These are phyloP conservation scores for Dyspetes luteomarginatus DNA, from an alignment of 2,888 invertebrate species.

Conservation along the genomic window DNA sequence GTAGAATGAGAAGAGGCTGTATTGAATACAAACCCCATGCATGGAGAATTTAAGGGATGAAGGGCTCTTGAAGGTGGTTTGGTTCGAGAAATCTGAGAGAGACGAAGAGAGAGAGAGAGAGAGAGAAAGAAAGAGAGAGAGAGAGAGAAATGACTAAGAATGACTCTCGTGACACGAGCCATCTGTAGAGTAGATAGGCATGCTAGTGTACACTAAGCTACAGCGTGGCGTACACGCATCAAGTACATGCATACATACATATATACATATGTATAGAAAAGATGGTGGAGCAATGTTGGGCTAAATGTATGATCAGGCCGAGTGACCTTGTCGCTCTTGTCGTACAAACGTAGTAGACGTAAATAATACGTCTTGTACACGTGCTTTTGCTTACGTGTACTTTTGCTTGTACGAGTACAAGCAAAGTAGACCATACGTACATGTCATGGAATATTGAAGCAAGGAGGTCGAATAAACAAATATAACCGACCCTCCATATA, in stretches of 20 bases:
- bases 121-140: neutral
- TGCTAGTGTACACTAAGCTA: neutral
- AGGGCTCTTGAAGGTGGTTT: neutral
- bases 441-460: neutral
- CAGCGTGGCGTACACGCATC: no score
- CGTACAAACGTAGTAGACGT: neutral
- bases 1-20: neutral
- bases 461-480: neutral
- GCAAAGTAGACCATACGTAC: neutral
- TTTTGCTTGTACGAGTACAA: neutral
- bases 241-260: neutral
- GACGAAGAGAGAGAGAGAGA: neutral
- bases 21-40: neutral
- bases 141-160: neutral
- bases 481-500: neutral
- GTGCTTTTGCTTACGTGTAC: no score
- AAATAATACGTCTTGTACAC: no score
- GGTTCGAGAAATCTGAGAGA: neutral
- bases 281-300: constrained; percentile 24
- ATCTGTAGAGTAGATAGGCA: neutral
- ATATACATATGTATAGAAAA: neutral
- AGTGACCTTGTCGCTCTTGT: constrained; percentile 22
- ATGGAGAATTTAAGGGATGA: neutral
- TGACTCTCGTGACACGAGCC: neutral
- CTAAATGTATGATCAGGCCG: constrained; percentile 11